Base-by-base conservation (phyloP, 2,888 invertebrate genomes). In the Aromia moschata region DNA sequence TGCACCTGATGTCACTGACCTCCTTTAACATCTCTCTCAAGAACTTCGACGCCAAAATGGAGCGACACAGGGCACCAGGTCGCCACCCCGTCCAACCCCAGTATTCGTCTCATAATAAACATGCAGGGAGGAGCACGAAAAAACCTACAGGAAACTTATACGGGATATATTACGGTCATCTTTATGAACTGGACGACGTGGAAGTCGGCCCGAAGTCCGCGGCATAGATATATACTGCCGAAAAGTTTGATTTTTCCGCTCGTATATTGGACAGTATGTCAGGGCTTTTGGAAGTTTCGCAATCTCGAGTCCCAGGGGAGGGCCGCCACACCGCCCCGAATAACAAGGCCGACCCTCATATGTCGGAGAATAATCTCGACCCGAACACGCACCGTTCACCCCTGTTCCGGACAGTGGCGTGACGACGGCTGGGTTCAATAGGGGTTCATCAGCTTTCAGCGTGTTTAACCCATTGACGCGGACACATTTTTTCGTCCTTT, bases 291-390 rank as follows among this genome's bases (percentile, higher is more conserved):
- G 40, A 52, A 59, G 55, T 73, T 73, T 73, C 60, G 70, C 70
- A 73, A 73, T 73, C 71, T 71, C 70, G 59, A 51, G 31, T 70
- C 72, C 67, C 67, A 41, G 33, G 70, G 71, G 69, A 72, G 59
- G 16, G 43, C n/a, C 56, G 58, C 67, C 68, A 61, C 38, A 20
- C 68, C 69, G 68, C 70, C 63, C 65, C 69, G 71, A 71, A 72
- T 74, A 74, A 74, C 73, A 74, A 72, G 70, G 67, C 69, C 64
- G 66, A 69, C 70, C 70, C 71, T 73, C 71, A 69, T 73, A 74
- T 73, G 73, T 73, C 72, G 70, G 57, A 69, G 73, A 71, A 74
- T 74, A 74, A 74, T 74, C 72, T 72, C 64, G 66, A 71, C 64
- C 70, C 65, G 64, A 67, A 70, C 70, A 72, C 72, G 71, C 70